Conservation (phyloP, 1,140 invertebrate genomes). For the Lordiphosa clarofinis region DNA sequence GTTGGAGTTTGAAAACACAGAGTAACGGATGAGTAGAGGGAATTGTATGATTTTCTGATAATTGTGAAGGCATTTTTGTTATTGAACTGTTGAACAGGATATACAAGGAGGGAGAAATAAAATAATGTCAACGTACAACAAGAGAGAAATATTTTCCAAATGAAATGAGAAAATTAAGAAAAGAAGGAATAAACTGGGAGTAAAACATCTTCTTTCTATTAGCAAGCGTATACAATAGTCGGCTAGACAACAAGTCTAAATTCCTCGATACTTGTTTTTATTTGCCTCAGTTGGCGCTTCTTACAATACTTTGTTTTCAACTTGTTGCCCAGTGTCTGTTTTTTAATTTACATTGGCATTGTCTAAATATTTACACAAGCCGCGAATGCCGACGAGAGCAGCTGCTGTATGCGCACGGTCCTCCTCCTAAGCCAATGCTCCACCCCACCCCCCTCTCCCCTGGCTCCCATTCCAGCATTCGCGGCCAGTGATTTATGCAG, state of each 20-base stretch:
- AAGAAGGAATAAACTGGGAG: too few species aligned
- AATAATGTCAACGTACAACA: too few species aligned
- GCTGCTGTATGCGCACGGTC: slow-evolving; percentile 19
- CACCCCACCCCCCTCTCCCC: too few species aligned
- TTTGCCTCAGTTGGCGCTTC: slow-evolving; percentile 9
- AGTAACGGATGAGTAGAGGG: background rate
- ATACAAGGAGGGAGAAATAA: too few species aligned
- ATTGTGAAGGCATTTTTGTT: too few species aligned
- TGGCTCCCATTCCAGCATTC: slow-evolving; percentile 2
- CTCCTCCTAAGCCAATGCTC: background rate
- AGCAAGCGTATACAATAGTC: too few species aligned
- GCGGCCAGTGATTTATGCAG: slow-evolving; percentile 57
- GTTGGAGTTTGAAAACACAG: background rate
- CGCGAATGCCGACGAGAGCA: slow-evolving; percentile 22
- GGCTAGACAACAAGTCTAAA: too few species aligned
- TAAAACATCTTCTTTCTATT: too few species aligned
- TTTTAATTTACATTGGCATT: slow-evolving; percentile 78
- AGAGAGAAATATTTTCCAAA: too few species aligned
- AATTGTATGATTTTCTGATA: background rate
- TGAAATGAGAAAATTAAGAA: too few species aligned
- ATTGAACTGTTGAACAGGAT: too few species aligned
- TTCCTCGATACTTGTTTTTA: too few species aligned
- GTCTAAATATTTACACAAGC: slow-evolving; percentile 73
- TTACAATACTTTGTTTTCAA: slow-evolving; percentile 58
- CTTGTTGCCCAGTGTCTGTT: slow-evolving; percentile 71